Evolutionary conservation across 1,140 invertebrate genomes (phyloP).

Genomic region (Triops longicaudatus): DNA sequence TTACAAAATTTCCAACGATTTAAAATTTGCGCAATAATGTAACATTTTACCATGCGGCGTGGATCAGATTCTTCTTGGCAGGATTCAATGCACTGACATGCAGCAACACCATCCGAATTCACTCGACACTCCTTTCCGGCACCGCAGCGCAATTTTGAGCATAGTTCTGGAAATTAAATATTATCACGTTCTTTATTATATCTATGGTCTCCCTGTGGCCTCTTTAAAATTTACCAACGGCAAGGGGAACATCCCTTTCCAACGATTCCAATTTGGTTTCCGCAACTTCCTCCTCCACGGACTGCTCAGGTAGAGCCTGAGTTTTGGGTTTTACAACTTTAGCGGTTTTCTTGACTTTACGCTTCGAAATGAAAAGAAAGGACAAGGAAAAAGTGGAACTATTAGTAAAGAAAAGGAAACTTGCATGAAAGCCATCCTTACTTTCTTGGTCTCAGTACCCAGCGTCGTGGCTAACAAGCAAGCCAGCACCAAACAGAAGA

Average conservation of each 20-base stretch:
- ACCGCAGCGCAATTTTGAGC: slow-evolving; percentile 74
- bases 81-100: slow-evolving; percentile 73
- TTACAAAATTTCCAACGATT: too few relatives aligned
- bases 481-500: neutral
- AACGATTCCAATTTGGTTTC: neutral
- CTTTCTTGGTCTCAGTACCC: neutral
- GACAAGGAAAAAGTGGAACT: neutral
- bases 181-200: neutral
- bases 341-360: neutral
- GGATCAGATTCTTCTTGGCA: slow-evolving; percentile 71
- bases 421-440: neutral
- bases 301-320: neutral
- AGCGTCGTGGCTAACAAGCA: neutral
- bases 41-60: slow-evolving; percentile 53
- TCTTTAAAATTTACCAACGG: neutral
- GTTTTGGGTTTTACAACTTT: neutral
- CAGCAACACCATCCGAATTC: slow-evolving; percentile 56
- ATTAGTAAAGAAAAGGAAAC: neutral
- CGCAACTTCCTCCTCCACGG: neutral
- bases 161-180: slow-evolving; percentile 54
- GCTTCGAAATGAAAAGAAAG: neutral
- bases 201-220: neutral
- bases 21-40: neutral
- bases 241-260: slow-evolving; percentile 2
- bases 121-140: slow-evolving; percentile 79